phyloP scores from a whole-genome alignment of 2,888 invertebrate species.

The Tipula vernalis region DNA sequence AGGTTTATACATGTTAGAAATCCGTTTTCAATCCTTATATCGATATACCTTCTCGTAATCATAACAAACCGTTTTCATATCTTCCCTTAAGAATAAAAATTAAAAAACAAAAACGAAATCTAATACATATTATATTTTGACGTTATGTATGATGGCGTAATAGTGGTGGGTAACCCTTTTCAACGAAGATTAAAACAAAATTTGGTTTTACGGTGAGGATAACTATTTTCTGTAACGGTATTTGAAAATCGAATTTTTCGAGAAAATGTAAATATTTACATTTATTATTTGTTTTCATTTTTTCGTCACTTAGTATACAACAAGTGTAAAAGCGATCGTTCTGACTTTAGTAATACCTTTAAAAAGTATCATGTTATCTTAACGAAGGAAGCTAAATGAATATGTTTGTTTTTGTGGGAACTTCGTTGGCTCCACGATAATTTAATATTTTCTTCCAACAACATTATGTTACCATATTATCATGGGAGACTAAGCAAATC shows the following conservation, averaged over 20 bases:
- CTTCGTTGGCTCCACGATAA: neutral
- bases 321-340: neutral
- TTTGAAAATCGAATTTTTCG: neutral
- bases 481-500: neutral
- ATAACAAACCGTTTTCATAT: too few species aligned
- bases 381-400: neutral
- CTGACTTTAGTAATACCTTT: neutral
- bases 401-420: neutral
- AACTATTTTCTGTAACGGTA: neutral
- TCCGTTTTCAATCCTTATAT: neutral
- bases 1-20: neutral
- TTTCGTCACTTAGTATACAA: neutral
- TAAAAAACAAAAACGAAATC: neutral
- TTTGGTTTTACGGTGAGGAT: neutral
- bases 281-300: neutral
- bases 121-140: neutral
- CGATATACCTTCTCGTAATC: neutral
- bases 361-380: neutral
- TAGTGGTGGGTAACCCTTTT: neutral
- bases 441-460: neutral
- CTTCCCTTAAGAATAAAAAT: too few species aligned
- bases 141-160: neutral
- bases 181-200: neutral
- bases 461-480: neutral
- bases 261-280: neutral